Percentiles rank a stretch among this genome's conserved stretches.
phyloP scores from a whole-genome alignment of 2,888 invertebrate genomes.

The Coenonympha glycerion region DNA sequence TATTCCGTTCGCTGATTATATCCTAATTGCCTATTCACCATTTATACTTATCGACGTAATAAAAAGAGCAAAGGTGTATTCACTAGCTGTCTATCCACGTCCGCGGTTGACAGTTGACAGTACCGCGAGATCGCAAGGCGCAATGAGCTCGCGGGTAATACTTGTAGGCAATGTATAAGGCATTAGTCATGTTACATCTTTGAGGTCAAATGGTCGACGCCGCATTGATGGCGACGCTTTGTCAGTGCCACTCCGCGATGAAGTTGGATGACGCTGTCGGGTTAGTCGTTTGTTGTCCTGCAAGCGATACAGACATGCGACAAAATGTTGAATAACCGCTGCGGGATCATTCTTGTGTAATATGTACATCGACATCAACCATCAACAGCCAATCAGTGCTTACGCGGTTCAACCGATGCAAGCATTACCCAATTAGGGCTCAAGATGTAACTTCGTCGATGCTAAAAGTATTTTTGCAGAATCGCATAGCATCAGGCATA shows the following conservation, averaged over 20 bases:
- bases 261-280: slow-evolving; percentile 52
- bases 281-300: slow-evolving; percentile 38
- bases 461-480: no score
- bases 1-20: no score
- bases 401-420: no score
- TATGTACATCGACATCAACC: no score
- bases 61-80: slow-evolving; percentile 1
- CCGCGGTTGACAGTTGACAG: slow-evolving; percentile 22
- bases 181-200: slow-evolving; percentile 51
- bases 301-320: slow-evolving; percentile 34
- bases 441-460: no score
- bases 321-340: not conserved
- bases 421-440: no score
- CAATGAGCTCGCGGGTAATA: slow-evolving; percentile 34
- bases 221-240: slow-evolving; percentile 47
- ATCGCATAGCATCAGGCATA: no score
- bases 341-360: no score
- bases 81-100: slow-evolving; percentile 18
- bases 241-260: slow-evolving; percentile 56
- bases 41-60: slow-evolving; percentile 2
- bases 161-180: slow-evolving; percentile 43
- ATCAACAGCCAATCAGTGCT: no score
- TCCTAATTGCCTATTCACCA: slow-evolving; percentile 4
- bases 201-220: slow-evolving; percentile 43
- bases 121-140: slow-evolving; percentile 23